Evolutionary conservation across 1,140 invertebrate species (phyloP).

Genomic region (Bilobella aurantiaca): DNA sequence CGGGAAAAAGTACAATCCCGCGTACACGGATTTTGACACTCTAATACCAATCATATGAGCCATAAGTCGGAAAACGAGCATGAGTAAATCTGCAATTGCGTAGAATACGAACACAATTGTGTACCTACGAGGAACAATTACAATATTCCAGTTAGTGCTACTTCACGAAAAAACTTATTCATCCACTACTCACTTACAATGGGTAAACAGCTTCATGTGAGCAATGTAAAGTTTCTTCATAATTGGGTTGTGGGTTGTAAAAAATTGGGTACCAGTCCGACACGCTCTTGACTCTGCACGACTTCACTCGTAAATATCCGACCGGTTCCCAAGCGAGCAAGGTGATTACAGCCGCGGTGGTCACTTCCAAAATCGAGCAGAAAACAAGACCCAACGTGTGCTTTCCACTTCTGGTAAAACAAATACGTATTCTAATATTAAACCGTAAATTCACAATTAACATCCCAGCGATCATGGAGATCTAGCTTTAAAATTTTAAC

Average conservation of each 20-base stretch:
- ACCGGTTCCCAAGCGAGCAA: constrained; percentile 64
- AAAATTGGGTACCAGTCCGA: constrained; percentile 94
- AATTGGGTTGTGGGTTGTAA: constrained; percentile 86
- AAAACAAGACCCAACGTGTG: constrained; percentile 60
- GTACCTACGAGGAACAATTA: no score
- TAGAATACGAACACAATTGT: constrained; percentile 91
- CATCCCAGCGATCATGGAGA: no score
- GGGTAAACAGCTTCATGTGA: constrained; percentile 96
- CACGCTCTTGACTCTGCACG: constrained; percentile 63
- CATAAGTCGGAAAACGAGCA: constrained; percentile 67
- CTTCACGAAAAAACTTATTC: no score
- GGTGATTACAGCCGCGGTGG: constrained; percentile 59
- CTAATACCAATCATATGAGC: constrained; percentile 53
- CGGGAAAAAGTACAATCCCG: constrained; percentile 89
- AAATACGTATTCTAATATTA: no score
- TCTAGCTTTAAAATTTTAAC: no score
- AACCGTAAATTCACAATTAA: no score
- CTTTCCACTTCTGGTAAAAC: constrained; percentile 50
- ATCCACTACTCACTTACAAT: no score
- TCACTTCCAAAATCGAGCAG: constrained; percentile 69
- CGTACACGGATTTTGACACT: constrained; percentile 71
- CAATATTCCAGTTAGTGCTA: no score
- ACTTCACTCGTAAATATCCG: constrained; percentile 59
- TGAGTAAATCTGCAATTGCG: constrained; percentile 63
- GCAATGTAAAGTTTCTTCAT: constrained; percentile 76